A percentile compares a stretch with the other conserved stretches of the same genome.
These are phyloP conservation scores for Melanophora roralis DNA, from an alignment of 2,888 invertebrate genomes.

Conservation along the genomic window DNA sequence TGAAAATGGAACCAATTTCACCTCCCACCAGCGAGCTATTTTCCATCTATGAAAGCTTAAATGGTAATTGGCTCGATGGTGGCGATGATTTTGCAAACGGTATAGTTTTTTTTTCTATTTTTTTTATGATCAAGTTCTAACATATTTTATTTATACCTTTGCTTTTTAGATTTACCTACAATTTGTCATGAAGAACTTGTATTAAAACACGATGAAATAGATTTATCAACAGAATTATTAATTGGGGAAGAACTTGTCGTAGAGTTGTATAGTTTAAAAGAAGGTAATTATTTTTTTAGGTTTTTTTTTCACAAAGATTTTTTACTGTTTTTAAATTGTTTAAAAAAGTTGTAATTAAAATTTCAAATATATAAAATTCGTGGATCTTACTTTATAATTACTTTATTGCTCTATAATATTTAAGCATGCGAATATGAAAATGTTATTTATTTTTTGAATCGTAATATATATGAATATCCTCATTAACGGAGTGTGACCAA, in stretches of 20 bases:
- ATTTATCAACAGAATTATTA: conserved; percentile 64
- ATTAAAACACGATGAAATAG: conserved; percentile 64
- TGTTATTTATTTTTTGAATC: no score
- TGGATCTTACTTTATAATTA: no score
- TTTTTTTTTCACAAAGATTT: no score
- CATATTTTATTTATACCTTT: not conserved
- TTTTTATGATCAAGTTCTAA: not conserved
- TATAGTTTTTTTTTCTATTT: conserved; percentile 50
- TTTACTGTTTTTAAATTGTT: no score
- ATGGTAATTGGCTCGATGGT: conserved; percentile 67
- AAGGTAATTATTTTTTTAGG: conserved; percentile 67
- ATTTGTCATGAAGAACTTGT: conserved; percentile 66
- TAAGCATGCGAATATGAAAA: no score
- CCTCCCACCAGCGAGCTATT: conserved; percentile 74
- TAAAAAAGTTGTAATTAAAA: not conserved
- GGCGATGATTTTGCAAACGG: conserved; percentile 75
- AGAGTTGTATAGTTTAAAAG: conserved; percentile 71
- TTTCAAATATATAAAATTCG: not conserved
- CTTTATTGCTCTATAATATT: no score
- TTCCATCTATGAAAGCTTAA: conserved; percentile 68
- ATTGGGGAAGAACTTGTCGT: conserved; percentile 71
- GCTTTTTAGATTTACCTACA: conserved; percentile 67
- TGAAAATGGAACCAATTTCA: conserved; percentile 75
- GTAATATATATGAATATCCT: no score
- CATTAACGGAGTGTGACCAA: no score